Conservation (phyloP, 1,140 invertebrate species). For the Drosophila albomicans region DNA sequence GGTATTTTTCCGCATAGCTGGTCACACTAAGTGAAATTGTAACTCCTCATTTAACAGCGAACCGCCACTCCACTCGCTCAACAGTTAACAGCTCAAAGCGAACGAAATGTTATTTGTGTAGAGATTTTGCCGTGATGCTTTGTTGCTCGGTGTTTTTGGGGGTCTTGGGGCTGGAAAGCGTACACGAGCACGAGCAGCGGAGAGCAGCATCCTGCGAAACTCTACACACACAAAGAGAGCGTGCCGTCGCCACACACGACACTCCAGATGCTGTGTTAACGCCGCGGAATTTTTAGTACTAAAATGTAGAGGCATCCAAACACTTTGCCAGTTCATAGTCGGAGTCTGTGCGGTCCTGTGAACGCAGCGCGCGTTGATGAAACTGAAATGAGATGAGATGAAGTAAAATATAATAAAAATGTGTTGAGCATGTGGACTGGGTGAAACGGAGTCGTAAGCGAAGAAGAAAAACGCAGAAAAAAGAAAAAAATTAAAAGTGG, state of each 20-base stretch:
- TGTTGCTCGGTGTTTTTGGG: conserved; percentile 5
- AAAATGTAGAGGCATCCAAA: conserved; percentile 58
- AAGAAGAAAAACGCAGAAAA: conserved; percentile 17
- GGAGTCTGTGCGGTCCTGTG: conserved; percentile 72
- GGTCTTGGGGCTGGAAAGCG: conserved; percentile 55
- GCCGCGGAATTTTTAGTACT: conserved; percentile 52
- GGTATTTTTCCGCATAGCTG: conserved; percentile 18
- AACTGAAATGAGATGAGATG: conserved; percentile 56
- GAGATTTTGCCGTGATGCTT: conserved; percentile 3
- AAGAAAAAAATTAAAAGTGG: conserved; percentile 10
- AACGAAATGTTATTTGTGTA: conserved; percentile 24
- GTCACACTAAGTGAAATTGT: not conserved
- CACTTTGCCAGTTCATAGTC: conserved; percentile 63
- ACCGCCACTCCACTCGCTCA: conserved; percentile 3
- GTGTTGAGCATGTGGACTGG: conserved; percentile 34
- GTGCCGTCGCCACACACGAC: conserved; percentile 20
- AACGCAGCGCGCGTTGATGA: conserved; percentile 65
- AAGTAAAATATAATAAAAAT: conserved; percentile 22
- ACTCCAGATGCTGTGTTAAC: conserved; percentile 19
- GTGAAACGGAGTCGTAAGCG: conserved; percentile 15
- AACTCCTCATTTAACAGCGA: conserved; percentile 7
- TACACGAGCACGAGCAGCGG: conserved; percentile 21
- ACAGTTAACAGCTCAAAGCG: not conserved
- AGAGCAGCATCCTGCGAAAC: conserved; percentile 52
- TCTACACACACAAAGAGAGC: conserved; percentile 44